phyloP scores from a whole-genome alignment of 2,113 vertebrate genomes.

The Callospermophilus lateralis region DNA sequence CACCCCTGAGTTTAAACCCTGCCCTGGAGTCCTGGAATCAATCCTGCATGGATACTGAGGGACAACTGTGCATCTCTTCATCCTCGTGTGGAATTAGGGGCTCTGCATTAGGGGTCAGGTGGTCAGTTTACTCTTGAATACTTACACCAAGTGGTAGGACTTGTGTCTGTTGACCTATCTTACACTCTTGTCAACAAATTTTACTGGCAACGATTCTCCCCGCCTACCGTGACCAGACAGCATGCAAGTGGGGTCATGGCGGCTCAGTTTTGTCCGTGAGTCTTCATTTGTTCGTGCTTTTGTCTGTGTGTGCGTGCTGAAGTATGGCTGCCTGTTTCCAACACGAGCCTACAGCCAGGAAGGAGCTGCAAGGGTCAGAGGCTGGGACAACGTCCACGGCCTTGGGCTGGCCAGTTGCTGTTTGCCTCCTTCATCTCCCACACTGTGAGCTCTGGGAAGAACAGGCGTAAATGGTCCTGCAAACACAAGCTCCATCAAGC shows the following conservation, averaged over 20 bases:
- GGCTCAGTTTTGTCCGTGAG: background rate
- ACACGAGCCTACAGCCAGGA: background rate
- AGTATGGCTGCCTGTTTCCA: background rate
- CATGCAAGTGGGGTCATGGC: rapidly evolving
- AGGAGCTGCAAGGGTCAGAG: background rate
- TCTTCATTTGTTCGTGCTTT: background rate
- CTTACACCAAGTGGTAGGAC: background rate
- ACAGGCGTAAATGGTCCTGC: background rate
- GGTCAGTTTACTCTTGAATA: background rate
- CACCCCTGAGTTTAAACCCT: no score
- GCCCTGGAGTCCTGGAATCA: background rate
- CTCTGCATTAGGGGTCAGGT: background rate
- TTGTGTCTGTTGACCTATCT: background rate
- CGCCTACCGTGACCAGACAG: background rate
- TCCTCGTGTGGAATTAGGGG: background rate
- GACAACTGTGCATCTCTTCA: background rate
- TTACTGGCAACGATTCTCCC: background rate
- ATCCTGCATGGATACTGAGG: background rate
- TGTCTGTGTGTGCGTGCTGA: background rate
- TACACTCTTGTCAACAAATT: background rate
- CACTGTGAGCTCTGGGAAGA: background rate
- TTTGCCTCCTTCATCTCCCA: background rate
- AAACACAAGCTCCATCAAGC: background rate
- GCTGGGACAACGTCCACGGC: background rate
- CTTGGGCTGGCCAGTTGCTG: background rate